Conservation (phyloP, 2,797 vertebrate genomes). For the Brachyalestes nurse region DNA sequence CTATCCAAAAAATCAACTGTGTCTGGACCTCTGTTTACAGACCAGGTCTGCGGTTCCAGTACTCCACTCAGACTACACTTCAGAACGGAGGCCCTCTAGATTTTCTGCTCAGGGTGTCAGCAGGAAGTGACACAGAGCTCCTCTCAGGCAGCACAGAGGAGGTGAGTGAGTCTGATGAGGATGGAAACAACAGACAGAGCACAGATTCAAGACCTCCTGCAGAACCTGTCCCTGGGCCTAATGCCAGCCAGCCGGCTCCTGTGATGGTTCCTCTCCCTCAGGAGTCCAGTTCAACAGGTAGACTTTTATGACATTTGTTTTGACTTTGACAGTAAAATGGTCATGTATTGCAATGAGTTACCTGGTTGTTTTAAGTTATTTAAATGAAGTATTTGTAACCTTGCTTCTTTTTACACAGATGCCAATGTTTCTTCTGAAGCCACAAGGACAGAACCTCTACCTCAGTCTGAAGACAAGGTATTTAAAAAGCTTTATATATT, state of each 20-base stretch:
- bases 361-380: background rate
- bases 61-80: conserved; percentile 81
- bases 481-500: background rate
- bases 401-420: conserved; percentile 16
- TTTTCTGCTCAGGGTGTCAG: conserved; percentile 72
- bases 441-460: background rate
- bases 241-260: conserved; percentile 16
- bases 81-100: conserved; percentile 73
- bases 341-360: background rate
- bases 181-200: conserved; percentile 49
- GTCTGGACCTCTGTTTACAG: conserved; percentile 54
- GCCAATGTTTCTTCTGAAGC: conserved; percentile 16
- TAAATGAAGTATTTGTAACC: background rate
- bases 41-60: conserved; percentile 75
- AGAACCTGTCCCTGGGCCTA: conserved; percentile 13
- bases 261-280: conserved; percentile 36
- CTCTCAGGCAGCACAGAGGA: conserved; percentile 74
- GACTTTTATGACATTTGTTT: background rate
- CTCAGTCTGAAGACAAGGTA: conserved; percentile 23
- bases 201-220: background rate
- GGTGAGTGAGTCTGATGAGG: conserved; percentile 77
- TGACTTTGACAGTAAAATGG: background rate
- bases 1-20: background rate
- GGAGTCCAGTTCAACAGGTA: conserved; percentile 21
- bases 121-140: conserved; percentile 67